Conservation (phyloP, 2,888 invertebrate genomes). For the Rutpela maculata region DNA sequence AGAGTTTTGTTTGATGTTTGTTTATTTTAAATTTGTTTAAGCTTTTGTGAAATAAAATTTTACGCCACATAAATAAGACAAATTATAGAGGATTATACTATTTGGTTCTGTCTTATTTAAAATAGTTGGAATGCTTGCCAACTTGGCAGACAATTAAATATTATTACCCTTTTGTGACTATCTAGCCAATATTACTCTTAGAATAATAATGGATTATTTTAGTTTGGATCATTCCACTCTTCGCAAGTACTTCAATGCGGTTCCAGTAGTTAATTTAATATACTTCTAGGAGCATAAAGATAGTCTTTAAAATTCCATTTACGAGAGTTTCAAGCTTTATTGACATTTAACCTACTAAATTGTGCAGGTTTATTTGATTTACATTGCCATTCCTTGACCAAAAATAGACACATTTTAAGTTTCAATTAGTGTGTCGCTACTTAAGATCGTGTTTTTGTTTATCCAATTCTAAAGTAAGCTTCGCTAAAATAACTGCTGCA, state of each 20-base stretch:
- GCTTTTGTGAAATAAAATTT: slow-evolving; percentile 17
- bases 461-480: too few species aligned
- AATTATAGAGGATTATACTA: slow-evolving; percentile 1
- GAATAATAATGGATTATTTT: slow-evolving; percentile 20
- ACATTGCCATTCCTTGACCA: not conserved
- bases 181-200: slow-evolving; percentile 9
- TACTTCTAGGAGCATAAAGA: not conserved
- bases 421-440: not conserved
- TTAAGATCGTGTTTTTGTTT: too few species aligned
- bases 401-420: not conserved
- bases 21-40: not conserved
- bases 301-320: not conserved
- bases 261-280: slow-evolving; percentile 8
- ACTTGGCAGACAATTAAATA: slow-evolving; percentile 15
- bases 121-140: slow-evolving; percentile 14
- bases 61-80: slow-evolving; percentile 19
- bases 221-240: slow-evolving; percentile 14
- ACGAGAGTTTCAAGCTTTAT: not conserved
- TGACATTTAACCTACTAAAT: not conserved
- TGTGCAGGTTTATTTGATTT: not conserved
- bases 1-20: slow-evolving; percentile 18
- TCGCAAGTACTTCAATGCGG: slow-evolving; percentile 7
- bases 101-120: slow-evolving; percentile 5
- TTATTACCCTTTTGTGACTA: slow-evolving; percentile 5
- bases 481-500: too few species aligned